Conservation (phyloP, 2,888 invertebrate genomes). For the Lordiphosa andalusiaca region DNA sequence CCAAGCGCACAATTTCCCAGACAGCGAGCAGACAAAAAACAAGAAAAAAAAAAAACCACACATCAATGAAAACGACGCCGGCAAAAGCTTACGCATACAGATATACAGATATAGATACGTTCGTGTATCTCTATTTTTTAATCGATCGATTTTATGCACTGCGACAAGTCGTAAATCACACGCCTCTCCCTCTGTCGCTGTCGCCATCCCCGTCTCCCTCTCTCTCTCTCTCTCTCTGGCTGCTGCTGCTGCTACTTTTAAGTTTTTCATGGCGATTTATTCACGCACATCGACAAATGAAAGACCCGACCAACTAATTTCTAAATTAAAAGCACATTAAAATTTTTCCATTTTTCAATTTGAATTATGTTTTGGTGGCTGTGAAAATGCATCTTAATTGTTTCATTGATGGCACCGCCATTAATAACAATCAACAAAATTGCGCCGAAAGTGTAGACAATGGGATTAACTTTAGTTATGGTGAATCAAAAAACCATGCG, state of each 20-base stretch:
- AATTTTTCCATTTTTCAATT: conserved; percentile 12
- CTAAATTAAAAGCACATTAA: conserved; percentile 68
- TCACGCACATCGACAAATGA: conserved; percentile 36
- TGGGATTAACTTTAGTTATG: conserved; percentile 14
- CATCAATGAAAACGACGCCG: conserved; percentile 67
- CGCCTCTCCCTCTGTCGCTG: conserved; percentile 28
- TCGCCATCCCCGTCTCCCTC: not conserved
- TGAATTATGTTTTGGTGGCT: conserved; percentile 17
- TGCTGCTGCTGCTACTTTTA: conserved; percentile 15
- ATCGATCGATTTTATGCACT: conserved; percentile 71
- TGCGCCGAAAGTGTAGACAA: conserved; percentile 31
- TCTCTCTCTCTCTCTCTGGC: no score
- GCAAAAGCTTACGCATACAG: conserved; percentile 20
- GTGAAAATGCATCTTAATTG: conserved; percentile 55
- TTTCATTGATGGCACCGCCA: conserved; percentile 10
- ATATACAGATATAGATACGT: conserved; percentile 29
- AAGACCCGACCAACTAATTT: conserved; percentile 46
- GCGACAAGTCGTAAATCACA: conserved; percentile 69
- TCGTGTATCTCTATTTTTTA: conserved; percentile 32
- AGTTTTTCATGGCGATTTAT: conserved; percentile 40
- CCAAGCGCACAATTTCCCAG: conserved; percentile 67
- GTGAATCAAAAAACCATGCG: no score
- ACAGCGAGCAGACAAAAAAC: conserved; percentile 56
- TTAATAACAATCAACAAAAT: conserved; percentile 7
- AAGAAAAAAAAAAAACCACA: conserved; percentile 28